phyloP scores from a whole-genome alignment of 2,888 invertebrate genomes.

The Pristionchus exspectatus region DNA sequence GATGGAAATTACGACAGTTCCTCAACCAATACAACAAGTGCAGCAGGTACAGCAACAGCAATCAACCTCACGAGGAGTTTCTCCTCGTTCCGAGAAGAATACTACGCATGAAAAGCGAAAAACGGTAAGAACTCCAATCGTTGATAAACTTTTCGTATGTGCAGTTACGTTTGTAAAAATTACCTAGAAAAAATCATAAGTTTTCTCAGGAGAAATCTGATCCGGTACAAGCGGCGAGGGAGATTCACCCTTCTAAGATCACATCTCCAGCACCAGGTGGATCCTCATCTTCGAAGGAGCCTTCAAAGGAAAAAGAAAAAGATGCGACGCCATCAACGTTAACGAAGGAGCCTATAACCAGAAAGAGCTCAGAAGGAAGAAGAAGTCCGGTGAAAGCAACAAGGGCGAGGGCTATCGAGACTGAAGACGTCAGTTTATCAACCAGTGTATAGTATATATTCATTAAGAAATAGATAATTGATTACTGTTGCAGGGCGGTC shows the following conservation, averaged over 20 bases:
- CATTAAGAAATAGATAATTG: no score
- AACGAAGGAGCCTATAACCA: constrained; percentile 3
- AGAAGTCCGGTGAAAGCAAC: constrained; percentile 52
- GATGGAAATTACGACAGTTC: neutral
- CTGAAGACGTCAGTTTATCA: constrained; percentile 56
- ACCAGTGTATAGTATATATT: neutral
- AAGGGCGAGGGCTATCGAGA: constrained; percentile 55
- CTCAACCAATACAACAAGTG: neutral
- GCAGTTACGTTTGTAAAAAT: no score
- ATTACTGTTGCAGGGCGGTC: constrained; percentile 17
- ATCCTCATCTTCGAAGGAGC: constrained; percentile 32
- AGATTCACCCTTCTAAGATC: neutral
- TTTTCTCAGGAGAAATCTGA: constrained; percentile 11
- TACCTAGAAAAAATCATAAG: neutral
- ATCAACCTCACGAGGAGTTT: neutral
- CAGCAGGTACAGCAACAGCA: neutral
- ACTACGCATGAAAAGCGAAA: neutral
- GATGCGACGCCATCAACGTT: neutral
- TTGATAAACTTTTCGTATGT: no score
- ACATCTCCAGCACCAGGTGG: neutral
- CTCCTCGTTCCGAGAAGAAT: neutral
- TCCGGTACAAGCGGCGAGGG: neutral
- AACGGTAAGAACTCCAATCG: neutral
- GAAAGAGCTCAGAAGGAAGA: constrained; percentile 52
- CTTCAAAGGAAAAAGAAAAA: neutral